Evolutionary conservation across 1,140 invertebrate species (phyloP).

Genomic region (Babylonia areolata): DNA sequence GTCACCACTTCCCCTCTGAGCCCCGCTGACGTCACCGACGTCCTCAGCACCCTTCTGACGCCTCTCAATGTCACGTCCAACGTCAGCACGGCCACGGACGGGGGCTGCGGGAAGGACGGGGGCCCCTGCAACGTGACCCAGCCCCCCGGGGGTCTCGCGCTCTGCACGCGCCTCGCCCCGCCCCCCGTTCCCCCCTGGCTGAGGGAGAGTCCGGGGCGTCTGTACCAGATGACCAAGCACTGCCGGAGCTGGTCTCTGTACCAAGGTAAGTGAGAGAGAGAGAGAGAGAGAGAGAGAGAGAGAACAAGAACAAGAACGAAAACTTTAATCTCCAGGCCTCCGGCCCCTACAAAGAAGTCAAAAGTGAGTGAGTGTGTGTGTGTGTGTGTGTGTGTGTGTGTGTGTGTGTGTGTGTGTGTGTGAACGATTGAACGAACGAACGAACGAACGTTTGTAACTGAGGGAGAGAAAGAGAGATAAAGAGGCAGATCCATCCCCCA

Average conservation of each 20-base stretch:
- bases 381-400: too few species aligned
- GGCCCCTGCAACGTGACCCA: background rate
- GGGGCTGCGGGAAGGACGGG: background rate
- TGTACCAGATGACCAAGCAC: constrained; percentile 15
- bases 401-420: too few species aligned
- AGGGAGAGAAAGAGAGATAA: too few species aligned
- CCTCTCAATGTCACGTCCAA: background rate
- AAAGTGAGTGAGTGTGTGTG: too few species aligned
- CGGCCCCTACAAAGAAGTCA: too few species aligned
- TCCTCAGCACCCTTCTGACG: background rate
- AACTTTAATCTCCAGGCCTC: too few species aligned
- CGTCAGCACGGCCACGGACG: background rate
- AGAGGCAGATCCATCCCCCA: too few species aligned
- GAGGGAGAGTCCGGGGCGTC: constrained; percentile 7
- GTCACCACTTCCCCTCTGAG: background rate
- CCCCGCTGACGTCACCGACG: background rate
- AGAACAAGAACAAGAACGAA: too few species aligned
- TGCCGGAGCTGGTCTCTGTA: constrained; percentile 22
- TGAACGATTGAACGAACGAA: too few species aligned
- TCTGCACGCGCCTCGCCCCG: constrained; percentile 24
- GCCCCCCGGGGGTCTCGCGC: background rate
- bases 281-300: too few species aligned
- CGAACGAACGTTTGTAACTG: too few species aligned
- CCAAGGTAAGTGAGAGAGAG: background rate
- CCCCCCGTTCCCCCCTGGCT: constrained; percentile 30